These are phyloP conservation scores for Nipponia nippon DNA, from an alignment of 2,113 vertebrate genomes.

Conservation along the genomic window DNA sequence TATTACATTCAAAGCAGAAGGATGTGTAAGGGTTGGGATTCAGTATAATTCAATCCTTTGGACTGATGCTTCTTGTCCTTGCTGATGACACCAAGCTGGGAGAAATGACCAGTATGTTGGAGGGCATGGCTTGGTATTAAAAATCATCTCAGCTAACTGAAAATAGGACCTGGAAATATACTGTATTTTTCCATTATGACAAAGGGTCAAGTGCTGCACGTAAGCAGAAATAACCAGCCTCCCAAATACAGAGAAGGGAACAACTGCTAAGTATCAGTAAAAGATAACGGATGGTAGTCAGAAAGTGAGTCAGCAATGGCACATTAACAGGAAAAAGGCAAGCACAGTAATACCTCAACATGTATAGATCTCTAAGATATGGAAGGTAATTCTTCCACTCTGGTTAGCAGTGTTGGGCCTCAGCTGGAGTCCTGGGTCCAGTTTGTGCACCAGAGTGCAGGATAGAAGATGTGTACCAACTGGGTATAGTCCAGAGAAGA, in stretches of 20 bases:
- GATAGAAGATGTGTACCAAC: background rate
- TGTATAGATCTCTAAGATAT: background rate
- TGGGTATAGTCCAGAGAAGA: background rate
- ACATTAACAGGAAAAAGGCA: background rate
- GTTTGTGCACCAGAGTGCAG: background rate
- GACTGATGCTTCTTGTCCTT: background rate
- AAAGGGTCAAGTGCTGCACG: background rate
- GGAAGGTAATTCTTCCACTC: background rate
- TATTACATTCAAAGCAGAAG: background rate
- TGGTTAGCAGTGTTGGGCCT: background rate
- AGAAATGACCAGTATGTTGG: background rate
- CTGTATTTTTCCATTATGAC: background rate
- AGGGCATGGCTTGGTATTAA: background rate
- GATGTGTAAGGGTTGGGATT: background rate
- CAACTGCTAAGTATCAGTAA: background rate
- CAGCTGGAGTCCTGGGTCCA: background rate
- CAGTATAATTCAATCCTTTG: background rate
- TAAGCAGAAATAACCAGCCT: background rate
- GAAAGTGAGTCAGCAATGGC: background rate
- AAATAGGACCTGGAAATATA: background rate
- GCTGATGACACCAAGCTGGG: background rate
- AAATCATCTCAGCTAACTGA: background rate
- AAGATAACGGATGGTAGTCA: fast-evolving
- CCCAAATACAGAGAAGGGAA: background rate
- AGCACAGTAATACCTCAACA: background rate